Evolutionary conservation across 1,140 invertebrate genomes (phyloP).

Genomic region (Dufourea novaeangliae): DNA sequence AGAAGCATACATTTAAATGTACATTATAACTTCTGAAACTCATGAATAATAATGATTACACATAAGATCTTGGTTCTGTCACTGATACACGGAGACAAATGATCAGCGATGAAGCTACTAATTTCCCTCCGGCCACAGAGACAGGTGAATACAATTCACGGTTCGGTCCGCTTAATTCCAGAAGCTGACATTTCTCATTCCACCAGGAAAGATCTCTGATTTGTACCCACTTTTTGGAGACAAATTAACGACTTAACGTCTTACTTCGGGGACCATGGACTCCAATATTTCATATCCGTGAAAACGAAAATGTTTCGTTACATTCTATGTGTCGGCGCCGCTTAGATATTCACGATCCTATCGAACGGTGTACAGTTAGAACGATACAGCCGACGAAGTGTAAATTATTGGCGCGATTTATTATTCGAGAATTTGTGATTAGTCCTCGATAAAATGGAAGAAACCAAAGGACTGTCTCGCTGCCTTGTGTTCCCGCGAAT

Average conservation of each 20-base stretch:
- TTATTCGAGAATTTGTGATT: constrained; percentile 15
- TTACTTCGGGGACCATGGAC: constrained; percentile 20
- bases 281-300: not conserved
- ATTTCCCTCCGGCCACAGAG: not conserved
- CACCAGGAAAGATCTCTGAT: not conserved
- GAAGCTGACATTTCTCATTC: not conserved
- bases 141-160: not conserved
- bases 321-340: not conserved
- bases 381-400: constrained; percentile 24
- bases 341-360: constrained; percentile 21
- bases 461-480: not conserved
- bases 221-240: constrained; percentile 5
- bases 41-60: not conserved
- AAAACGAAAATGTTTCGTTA: constrained; percentile 7
- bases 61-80: not conserved
- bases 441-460: not conserved
- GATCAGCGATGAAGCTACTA: not conserved
- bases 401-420: constrained; percentile 36
- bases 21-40: not conserved
- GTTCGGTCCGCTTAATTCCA: constrained; percentile 18
- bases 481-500: not conserved
- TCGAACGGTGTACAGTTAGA: constrained; percentile 35
- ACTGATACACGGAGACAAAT: constrained; percentile 10
- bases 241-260: constrained; percentile 36
- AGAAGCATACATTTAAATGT: too few species aligned